Percentiles rank a stretch among this genome's conserved stretches.
These are phyloP conservation scores for Trissolcus japonicus DNA, from an alignment of 2,888 invertebrate species.

Conservation along the genomic window DNA sequence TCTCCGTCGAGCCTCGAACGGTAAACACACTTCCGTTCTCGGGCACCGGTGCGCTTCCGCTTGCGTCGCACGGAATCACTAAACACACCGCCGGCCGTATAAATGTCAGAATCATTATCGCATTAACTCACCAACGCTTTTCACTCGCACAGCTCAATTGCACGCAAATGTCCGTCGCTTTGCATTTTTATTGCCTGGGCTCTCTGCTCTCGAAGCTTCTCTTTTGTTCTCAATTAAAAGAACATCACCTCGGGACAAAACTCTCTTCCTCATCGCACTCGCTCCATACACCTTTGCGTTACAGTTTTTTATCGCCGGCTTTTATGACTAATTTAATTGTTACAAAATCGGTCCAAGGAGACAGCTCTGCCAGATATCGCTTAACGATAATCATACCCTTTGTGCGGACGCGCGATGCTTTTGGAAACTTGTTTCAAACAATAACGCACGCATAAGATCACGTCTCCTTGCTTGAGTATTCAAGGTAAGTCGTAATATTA, in stretches of 20 bases:
- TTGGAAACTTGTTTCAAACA: conserved; percentile 37
- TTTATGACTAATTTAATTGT: conserved; percentile 1
- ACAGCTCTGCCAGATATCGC: too few relatives aligned
- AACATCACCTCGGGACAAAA: neutral
- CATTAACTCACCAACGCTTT: conserved; percentile 27
- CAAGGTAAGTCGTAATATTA: conserved; percentile 51
- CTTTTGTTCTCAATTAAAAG: neutral
- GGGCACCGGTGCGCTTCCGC: conserved; percentile 50
- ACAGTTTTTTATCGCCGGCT: neutral
- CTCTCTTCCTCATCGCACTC: too few relatives aligned
- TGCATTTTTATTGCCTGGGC: conserved; percentile 16
- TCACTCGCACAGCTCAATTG: conserved; percentile 22
- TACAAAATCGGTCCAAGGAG: conserved; percentile 1
- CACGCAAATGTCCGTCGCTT: conserved; percentile 19
- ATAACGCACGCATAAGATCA: conserved; percentile 20
- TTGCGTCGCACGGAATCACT: conserved; percentile 51
- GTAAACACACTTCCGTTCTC: conserved; percentile 56
- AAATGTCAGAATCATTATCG: conserved; percentile 52
- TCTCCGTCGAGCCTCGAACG: conserved; percentile 55
- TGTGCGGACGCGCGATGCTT: conserved; percentile 12
- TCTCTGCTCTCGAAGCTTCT: neutral
- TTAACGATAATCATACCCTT: conserved; percentile 12
- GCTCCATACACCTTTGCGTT: too few relatives aligned
- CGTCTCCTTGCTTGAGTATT: conserved; percentile 43
- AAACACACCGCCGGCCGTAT: conserved; percentile 39